phyloP scores from a whole-genome alignment of 2,797 vertebrate genomes.

The Lophotriccus pileatus region DNA sequence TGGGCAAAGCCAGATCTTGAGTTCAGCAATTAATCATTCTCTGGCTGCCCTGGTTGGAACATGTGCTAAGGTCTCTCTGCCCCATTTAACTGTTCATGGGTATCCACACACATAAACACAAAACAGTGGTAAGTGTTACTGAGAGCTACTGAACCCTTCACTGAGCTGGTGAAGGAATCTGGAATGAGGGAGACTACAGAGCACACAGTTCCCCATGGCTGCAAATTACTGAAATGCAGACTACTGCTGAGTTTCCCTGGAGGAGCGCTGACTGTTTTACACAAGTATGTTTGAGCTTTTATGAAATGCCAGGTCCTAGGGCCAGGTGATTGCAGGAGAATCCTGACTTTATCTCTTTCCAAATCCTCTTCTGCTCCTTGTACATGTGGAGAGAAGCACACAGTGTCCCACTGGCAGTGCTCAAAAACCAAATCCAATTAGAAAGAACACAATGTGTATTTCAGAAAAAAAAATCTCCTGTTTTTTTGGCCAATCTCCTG shows the following conservation, averaged over 20 bases:
- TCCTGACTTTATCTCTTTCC: conserved; percentile 15
- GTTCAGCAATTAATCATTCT: neutral
- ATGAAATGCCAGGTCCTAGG: conserved; percentile 27
- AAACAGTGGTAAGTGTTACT: neutral
- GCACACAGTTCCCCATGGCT: neutral
- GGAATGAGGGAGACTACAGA: neutral
- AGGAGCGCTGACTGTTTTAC: neutral
- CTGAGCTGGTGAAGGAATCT: neutral
- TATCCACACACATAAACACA: neutral
- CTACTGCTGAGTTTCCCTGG: neutral
- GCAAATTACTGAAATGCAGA: neutral
- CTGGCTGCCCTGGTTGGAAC: neutral
- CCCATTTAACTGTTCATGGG: conserved; percentile 1
- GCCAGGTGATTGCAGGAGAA: conserved; percentile 25
- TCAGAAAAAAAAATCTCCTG: neutral
- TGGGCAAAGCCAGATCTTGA: conserved; percentile 22
- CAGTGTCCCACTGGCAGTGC: neutral
- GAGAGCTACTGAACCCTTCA: neutral
- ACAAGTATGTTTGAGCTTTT: conserved; percentile 6
- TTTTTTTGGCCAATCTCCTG: too few species aligned
- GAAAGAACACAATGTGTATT: conserved; percentile 6
- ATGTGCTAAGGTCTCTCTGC: conserved; percentile 12
- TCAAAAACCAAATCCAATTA: neutral
- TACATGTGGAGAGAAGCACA: neutral
- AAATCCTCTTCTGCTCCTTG: neutral